Base-by-base conservation (phyloP, 2,113 vertebrate species). In the Nothobranchius furzeri region DNA sequence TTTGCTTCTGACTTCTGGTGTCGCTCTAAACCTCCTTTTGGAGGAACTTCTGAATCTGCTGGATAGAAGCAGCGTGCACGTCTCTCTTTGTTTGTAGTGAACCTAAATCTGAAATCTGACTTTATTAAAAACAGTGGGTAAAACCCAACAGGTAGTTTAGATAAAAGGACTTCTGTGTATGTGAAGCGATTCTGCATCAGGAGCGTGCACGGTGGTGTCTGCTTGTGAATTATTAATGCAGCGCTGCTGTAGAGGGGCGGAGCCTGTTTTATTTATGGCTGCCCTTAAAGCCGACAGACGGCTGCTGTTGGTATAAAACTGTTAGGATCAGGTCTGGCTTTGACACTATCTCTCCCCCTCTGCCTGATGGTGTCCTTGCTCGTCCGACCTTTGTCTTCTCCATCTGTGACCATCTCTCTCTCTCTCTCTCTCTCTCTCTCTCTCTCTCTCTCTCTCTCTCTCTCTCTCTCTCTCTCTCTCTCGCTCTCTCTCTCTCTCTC, bases 231-330 rank as follows among this genome's bases (percentile, higher is more conserved):
- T 57, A 87, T 90, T 90, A 88, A 90, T 90, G 90, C 70, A 89
- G 57, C 42, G 53, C 70, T 76, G 77, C 64, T 72, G 79, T 63
- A 43, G 60, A 61, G 63, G 69, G 75, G 72, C 56, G 76, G 81
- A 81, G 80, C 53, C 76, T 90, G 68, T 53, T 90, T 91, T 89
- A 90, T 91, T 89, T 83, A 90, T 88, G 60, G 47, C 55, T 81
- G 76, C 74, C 75, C 71, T 64, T 67, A 48, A 65, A 86, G 68
- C 70, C 13, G 52, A 79, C 71, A 79, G 75, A 86, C 86, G 78
- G 82, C 81, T 73, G 75, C 68, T 59, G 80, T 72, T 85, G 77
- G 73, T 81, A 78, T 82, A 81, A 64, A 73, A 35, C 53, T 58
- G 52, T 54, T 30, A 12, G 49, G 40, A 17, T 42, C 42, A 43